Evolutionary conservation across 2,797 vertebrate species (phyloP).

Genomic region (Dicrostonyx torquatus): DNA sequence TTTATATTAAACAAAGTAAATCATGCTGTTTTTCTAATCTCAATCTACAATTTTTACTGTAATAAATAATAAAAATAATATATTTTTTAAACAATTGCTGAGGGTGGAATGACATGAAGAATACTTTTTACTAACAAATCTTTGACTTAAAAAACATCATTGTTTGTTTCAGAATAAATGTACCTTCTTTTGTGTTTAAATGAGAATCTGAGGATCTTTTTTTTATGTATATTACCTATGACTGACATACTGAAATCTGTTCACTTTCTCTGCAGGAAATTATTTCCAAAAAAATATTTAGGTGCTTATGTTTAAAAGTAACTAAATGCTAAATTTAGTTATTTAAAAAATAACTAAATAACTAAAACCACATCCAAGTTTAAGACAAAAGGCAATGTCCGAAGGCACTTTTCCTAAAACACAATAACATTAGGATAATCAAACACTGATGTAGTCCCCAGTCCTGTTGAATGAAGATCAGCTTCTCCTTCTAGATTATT

Average conservation of each 20-base stretch:
- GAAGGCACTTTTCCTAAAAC: not conserved
- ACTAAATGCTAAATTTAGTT: too few species aligned
- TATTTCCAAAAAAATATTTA: not conserved
- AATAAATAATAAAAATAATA: too few species aligned
- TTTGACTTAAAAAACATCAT: not conserved
- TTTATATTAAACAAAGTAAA: too few species aligned
- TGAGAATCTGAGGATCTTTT: not conserved
- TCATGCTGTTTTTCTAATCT: not conserved
- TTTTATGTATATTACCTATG: not conserved
- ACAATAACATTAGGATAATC: not conserved
- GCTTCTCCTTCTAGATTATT: not conserved
- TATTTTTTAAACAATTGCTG: not conserved
- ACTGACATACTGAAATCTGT: not conserved
- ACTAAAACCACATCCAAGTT: too few species aligned
- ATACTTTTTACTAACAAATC: not conserved
- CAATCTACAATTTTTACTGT: not conserved
- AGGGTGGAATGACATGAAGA: not conserved
- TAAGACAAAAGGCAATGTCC: not conserved
- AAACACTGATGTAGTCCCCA: not conserved
- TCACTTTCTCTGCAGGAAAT: not conserved
- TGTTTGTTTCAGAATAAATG: not conserved
- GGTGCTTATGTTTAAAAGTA: too few species aligned
- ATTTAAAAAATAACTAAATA: not conserved
- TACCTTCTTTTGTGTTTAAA: not conserved
- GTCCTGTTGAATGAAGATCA: rapidly evolving